These are phyloP conservation scores for Oreortyx pictus DNA, from an alignment of 2,797 vertebrate genomes.

Conservation along the genomic window DNA sequence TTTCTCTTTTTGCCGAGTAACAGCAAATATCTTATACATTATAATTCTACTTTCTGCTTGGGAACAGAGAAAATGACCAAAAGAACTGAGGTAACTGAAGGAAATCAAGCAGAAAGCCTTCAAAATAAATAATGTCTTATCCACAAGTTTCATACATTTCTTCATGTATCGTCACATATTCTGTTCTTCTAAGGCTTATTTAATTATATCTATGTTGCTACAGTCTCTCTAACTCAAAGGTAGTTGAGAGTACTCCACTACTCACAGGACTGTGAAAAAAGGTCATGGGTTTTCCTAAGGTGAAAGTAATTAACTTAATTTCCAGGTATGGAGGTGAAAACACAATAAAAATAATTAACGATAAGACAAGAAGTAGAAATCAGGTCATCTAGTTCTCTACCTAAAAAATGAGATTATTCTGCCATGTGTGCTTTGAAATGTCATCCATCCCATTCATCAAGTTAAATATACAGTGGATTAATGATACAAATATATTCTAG, in stretches of 20 bases:
- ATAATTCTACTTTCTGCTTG: background rate
- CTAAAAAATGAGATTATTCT: slow-evolving; percentile 40
- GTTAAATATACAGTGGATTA: slow-evolving; percentile 50
- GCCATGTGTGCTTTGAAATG: slow-evolving; percentile 35
- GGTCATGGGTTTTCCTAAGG: background rate
- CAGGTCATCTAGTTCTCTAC: slow-evolving; percentile 23
- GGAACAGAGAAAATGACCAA: background rate
- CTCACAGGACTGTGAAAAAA: background rate
- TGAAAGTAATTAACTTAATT: slow-evolving; percentile 35
- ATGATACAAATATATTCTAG: slow-evolving; percentile 18
- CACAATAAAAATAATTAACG: slow-evolving; percentile 10
- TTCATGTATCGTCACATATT: background rate
- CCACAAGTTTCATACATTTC: background rate
- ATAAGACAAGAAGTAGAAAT: background rate
- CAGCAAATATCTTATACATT: background rate
- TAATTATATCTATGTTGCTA: background rate
- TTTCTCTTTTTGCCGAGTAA: background rate
- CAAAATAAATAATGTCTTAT: background rate
- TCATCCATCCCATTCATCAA: slow-evolving; percentile 52
- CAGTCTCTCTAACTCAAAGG: background rate
- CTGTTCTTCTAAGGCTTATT: background rate
- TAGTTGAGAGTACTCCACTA: slow-evolving; percentile 1
- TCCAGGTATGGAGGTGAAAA: slow-evolving; percentile 23
- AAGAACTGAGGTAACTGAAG: background rate
- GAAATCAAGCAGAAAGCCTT: background rate